A percentile compares a stretch with the other conserved stretches of the same genome.
Evolutionary conservation across 2,797 vertebrate genomes (phyloP).

Genomic region (Setipinna tenuifilis): DNA sequence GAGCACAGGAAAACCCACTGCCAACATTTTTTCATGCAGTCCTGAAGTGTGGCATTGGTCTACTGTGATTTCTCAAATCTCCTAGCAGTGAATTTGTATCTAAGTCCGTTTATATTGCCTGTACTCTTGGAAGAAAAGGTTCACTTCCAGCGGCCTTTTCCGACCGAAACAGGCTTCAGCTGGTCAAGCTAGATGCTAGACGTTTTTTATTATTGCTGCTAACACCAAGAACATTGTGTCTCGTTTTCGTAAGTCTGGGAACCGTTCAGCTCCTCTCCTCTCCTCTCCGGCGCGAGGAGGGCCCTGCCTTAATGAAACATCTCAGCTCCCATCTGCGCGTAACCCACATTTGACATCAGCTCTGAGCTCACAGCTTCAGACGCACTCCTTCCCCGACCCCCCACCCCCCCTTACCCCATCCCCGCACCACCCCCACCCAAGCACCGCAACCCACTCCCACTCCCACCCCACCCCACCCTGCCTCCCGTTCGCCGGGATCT

Average conservation of each 20-base stretch:
- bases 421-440: constrained; percentile 42
- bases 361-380: constrained; percentile 12
- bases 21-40: too few relatives aligned
- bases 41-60: too few relatives aligned
- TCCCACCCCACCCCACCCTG: too few relatives aligned
- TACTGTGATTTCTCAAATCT: too few relatives aligned
- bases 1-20: constrained; percentile 68
- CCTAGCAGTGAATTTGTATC: neutral
- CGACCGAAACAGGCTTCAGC: neutral
- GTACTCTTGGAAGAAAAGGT: neutral
- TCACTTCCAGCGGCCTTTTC: neutral
- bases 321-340: constrained; percentile 62
- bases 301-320: constrained; percentile 68
- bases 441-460: constrained; percentile 58
- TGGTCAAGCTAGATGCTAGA: neutral
- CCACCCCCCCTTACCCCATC: constrained; percentile 59
- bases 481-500: constrained; percentile 77
- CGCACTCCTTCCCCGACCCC: constrained; percentile 68
- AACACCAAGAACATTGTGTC: constrained; percentile 12
- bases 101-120: neutral
- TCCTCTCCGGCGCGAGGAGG: constrained; percentile 21
- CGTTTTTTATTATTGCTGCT: constrained; percentile 12
- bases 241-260: neutral
- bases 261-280: neutral
- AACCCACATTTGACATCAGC: constrained; percentile 78